Evolutionary conservation across 2,113 vertebrate species (phyloP).

Genomic region (Tetrao urogallus): DNA sequence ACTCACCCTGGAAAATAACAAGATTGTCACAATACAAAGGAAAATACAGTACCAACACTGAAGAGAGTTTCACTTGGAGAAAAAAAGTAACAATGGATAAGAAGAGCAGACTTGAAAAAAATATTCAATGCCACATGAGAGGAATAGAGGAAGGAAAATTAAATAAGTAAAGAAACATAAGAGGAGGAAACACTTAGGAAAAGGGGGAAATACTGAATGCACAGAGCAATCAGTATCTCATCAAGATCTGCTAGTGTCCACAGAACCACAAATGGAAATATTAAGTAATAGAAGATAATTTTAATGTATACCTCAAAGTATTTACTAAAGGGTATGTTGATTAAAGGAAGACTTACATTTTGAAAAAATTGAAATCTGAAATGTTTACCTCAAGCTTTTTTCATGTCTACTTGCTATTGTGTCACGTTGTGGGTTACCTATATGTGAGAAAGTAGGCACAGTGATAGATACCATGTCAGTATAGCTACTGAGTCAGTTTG

Average conservation of each 20-base stretch:
- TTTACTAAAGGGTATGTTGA: not conserved
- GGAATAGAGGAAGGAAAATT: not conserved
- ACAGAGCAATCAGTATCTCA: not conserved
- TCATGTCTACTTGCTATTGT: not conserved
- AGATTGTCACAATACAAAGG: slow-evolving; percentile 14
- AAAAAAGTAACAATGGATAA: not conserved
- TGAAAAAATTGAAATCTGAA: not conserved
- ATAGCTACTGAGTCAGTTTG: not conserved
- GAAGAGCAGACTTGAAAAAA: not conserved
- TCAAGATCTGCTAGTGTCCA: not conserved
- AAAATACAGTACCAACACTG: slow-evolving; percentile 7
- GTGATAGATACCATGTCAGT: not conserved
- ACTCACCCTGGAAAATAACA: slow-evolving; percentile 32
- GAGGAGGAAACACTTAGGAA: not conserved
- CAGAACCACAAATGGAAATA: not conserved
- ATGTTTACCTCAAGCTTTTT: not conserved
- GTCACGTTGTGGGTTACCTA: not conserved
- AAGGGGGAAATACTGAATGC: not conserved
- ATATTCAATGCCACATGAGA: not conserved
- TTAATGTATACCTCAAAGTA: not conserved
- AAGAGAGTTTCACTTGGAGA: not conserved
- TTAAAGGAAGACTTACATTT: not conserved
- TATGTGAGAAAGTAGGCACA: not conserved
- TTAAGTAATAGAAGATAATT: not conserved
- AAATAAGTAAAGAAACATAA: not conserved